phyloP scores from a whole-genome alignment of 2,888 invertebrate species.

The Congeria kusceri region DNA sequence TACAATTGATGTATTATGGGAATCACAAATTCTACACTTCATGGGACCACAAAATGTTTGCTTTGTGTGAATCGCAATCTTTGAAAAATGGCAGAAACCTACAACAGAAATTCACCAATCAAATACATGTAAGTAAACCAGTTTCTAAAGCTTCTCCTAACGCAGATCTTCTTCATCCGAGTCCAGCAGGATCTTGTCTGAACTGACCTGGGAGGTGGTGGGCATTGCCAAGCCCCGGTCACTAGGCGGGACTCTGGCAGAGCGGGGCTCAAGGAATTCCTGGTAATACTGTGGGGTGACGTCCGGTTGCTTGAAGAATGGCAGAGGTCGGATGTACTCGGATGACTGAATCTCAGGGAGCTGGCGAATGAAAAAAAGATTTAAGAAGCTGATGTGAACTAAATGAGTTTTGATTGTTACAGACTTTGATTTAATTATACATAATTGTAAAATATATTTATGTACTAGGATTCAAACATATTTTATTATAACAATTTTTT shows the following conservation, averaged over 20 bases:
- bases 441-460: no score
- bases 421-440: no score
- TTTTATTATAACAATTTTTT: no score
- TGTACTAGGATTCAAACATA: no score
- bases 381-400: not conserved
- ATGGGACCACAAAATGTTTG: no score
- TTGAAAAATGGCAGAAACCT: no score
- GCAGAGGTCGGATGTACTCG: constrained; percentile 48
- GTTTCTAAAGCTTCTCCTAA: not conserved
- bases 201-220: constrained; percentile 22
- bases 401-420: no score
- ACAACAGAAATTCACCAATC: no score
- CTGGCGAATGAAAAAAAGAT: not conserved
- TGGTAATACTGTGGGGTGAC: constrained; percentile 34
- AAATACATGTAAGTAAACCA: no score
- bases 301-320: constrained; percentile 26
- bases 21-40: no score
- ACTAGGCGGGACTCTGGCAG: not conserved
- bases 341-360: constrained; percentile 11
- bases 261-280: constrained; percentile 34
- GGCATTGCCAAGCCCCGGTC: constrained; percentile 12
- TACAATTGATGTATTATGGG: no score
- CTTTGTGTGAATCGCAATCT: no score
- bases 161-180: constrained; percentile 54
- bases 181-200: constrained; percentile 51